Base-by-base conservation (phyloP, 1,140 invertebrate species). In the Maconellicoccus hirsutus region DNA sequence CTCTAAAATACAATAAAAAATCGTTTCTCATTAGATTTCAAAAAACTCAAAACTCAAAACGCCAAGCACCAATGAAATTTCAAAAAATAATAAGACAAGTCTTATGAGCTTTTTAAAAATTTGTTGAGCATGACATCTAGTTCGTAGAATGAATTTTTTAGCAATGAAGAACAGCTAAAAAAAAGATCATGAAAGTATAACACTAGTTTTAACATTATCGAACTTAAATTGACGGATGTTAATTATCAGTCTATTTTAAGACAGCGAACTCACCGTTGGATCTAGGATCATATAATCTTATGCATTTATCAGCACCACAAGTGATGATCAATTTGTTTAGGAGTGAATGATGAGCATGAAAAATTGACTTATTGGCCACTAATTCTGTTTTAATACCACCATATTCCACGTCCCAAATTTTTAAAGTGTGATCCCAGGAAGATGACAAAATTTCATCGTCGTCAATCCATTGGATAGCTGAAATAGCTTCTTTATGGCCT, bases 341-440 rank as follows among this genome's bases (percentile, higher is more conserved):
- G 7, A 84, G 83, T 0, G 94, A 96, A 82, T 90, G 92, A 73
- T 92, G 88, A 1, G 93, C 80, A 78, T 90, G 87, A 75, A 98
- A 90, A 79, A 96, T 94, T 26, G 93, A 89, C 80, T 98, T 98
- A 74, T 94, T 92, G 42, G 92, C 93, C 70, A 86, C 83, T 74
- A 93, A 83, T 79, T 94, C 91, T 52, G 86, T 83, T 77, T 91
- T 92, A 8, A 93, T 86, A 14, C 88, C 90, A 71, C 87, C 89
- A 29, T 91, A 79, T 79, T 94, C 88, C 23, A 92, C 82, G 81
- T 99, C 96, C 97, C 97, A 99, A 2, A 96, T 76, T 79, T 91
- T 89, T 10, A 99, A 81, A 0, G 94, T 93, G 77, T 98, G 95
- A 83, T 99, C 97, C 94, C 95, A 96, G 0, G 92, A 91, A 1